phyloP scores from a whole-genome alignment of 2,113 vertebrate species.

The Gadus macrocephalus region DNA sequence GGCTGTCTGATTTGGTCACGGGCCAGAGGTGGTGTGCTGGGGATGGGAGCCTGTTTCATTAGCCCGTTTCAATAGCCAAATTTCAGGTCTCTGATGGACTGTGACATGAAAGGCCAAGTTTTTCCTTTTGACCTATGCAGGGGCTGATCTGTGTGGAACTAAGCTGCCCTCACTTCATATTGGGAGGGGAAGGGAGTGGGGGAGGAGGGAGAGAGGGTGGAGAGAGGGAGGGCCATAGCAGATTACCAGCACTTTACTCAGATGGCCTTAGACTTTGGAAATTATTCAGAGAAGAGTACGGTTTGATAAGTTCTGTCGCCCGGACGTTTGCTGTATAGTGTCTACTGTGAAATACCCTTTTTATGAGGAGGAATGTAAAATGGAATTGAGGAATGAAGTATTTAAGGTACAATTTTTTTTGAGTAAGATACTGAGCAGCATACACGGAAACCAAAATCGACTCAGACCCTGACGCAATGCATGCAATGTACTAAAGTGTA shows the following conservation, averaged over 20 bases:
- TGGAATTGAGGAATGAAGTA: too few relatives aligned
- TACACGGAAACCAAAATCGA: too few relatives aligned
- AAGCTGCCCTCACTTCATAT: conserved; percentile 66
- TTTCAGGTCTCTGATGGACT: conserved; percentile 69
- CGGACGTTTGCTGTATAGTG: conserved; percentile 49
- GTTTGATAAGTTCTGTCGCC: conserved; percentile 58
- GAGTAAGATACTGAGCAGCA: too few relatives aligned
- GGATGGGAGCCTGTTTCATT: conserved; percentile 58
- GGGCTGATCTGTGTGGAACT: conserved; percentile 53
- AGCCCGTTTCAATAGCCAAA: conserved; percentile 60
- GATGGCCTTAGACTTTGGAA: conserved; percentile 43
- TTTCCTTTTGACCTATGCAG: conserved; percentile 39
- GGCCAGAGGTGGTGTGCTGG: conserved; percentile 41
- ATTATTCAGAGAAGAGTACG: conserved; percentile 59
- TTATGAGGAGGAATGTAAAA: not conserved
- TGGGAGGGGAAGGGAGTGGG: conserved; percentile 34
- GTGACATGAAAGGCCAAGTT: conserved; percentile 60
- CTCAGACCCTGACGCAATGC: too few relatives aligned
- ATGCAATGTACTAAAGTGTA: not conserved
- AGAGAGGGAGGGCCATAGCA: conserved; percentile 31
- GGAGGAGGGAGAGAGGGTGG: too few relatives aligned
- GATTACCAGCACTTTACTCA: conserved; percentile 54
- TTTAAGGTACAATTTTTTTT: too few relatives aligned
- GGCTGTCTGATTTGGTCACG: conserved; percentile 49
- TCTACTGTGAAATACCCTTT: not conserved